Conservation (phyloP, 2,113 vertebrate genomes). For the Spea multiplicata region DNA sequence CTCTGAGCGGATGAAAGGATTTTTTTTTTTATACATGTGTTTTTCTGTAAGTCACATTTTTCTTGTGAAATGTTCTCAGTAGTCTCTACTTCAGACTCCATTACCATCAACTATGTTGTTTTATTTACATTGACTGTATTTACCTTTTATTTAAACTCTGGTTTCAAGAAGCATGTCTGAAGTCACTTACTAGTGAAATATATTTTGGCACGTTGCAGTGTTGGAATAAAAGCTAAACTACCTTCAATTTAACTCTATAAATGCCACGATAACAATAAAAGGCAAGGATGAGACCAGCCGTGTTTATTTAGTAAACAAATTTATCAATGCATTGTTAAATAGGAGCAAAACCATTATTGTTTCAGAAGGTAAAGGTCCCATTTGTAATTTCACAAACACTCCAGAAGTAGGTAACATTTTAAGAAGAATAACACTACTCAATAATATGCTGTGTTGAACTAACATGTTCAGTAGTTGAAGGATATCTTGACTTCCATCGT, state of each 20-base stretch:
- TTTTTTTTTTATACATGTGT: conserved; percentile 11
- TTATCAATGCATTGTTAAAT: too few species aligned
- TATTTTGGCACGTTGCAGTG: conserved; percentile 1
- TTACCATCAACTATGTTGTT: conserved; percentile 18
- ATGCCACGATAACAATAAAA: too few species aligned
- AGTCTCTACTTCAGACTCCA: conserved; percentile 16
- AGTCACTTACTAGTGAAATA: conserved; percentile 6
- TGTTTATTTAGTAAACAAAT: too few species aligned
- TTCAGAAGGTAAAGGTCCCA: too few species aligned
- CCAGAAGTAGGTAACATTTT: too few species aligned
- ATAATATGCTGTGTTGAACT: too few species aligned
- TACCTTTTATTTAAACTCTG: not conserved
- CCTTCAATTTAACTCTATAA: not conserved
- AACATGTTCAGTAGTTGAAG: too few species aligned
- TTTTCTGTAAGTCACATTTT: conserved; percentile 13
- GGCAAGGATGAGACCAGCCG: too few species aligned
- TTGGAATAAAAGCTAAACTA: not conserved
- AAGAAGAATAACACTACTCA: too few species aligned
- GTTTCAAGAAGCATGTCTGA: conserved; percentile 14
- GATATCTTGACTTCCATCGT: too few species aligned
- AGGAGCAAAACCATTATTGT: too few species aligned
- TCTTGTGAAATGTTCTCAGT: conserved; percentile 23
- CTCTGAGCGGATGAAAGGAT: conserved; percentile 12
- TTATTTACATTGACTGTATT: conserved; percentile 33
- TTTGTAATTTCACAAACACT: too few species aligned